Percentiles rank a stretch among this genome's conserved stretches.
Conservation (phyloP, 2,888 invertebrate genomes). For the Sinohyriopsis cumingii region DNA sequence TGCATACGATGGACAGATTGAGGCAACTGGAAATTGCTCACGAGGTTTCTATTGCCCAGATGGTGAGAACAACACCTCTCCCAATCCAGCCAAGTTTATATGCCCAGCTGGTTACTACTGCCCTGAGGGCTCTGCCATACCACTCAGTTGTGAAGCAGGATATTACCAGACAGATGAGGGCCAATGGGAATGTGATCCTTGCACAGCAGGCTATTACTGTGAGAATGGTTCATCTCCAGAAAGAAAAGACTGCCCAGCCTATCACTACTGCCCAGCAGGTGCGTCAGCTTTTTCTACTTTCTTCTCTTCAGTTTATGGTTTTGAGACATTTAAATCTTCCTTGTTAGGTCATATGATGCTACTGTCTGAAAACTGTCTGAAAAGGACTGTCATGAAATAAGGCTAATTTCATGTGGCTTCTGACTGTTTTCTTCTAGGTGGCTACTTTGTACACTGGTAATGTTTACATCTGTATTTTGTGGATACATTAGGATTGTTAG, state of each 20-base stretch:
- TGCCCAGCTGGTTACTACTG: conserved; percentile 65
- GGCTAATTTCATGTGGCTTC: no score
- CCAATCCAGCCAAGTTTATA: conserved; percentile 50
- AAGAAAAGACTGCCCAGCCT: conserved; percentile 58
- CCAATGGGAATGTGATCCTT: conserved; percentile 55
- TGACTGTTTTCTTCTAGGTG: no score
- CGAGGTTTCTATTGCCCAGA: conserved; percentile 69
- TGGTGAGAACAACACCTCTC: conserved; percentile 53
- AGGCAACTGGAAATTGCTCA: conserved; percentile 58
- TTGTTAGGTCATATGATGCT: no score
- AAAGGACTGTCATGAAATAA: no score
- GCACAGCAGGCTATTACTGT: conserved; percentile 68
- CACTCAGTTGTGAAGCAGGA: conserved; percentile 60
- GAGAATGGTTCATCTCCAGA: conserved; percentile 52
- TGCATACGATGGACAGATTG: conserved; percentile 55
- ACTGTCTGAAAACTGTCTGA: no score
- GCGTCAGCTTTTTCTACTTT: conserved; percentile 4
- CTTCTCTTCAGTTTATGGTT: no score
- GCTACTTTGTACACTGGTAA: no score
- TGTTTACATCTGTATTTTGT: no score
- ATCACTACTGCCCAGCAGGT: conserved; percentile 67
- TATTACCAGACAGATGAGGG: conserved; percentile 57
- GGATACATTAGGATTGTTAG: no score
- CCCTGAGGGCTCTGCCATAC: conserved; percentile 57
- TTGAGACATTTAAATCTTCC: no score